Conservation (phyloP, 2,113 vertebrate species). For the Pheucticus melanocephalus region DNA sequence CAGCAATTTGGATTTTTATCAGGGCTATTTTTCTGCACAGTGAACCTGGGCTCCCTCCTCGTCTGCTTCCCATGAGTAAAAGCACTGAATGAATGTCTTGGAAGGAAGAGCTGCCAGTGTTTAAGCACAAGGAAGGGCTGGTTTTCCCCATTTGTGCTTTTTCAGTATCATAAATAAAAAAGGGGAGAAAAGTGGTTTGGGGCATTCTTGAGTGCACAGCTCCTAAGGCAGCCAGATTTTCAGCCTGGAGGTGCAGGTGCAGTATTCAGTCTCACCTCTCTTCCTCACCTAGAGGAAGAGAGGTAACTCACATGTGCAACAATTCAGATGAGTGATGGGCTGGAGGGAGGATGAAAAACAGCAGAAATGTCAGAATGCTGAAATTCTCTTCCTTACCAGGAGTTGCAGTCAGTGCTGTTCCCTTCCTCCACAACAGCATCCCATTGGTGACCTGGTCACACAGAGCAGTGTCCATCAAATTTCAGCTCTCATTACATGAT, state of each 20-base stretch:
- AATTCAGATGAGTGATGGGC: fast-evolving
- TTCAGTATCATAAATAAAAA: not conserved
- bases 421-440: not conserved
- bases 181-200: fast-evolving
- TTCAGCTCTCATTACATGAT: not conserved
- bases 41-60: not conserved
- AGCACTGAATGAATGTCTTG: fast-evolving
- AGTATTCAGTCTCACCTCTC: fast-evolving
- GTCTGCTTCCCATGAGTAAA: not conserved
- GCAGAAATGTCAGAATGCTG: not conserved
- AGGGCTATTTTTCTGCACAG: not conserved
- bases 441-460: not conserved
- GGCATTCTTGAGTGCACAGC: not conserved
- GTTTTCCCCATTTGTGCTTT: not conserved
- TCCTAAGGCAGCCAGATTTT: not conserved
- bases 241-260: not conserved
- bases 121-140: fast-evolving
- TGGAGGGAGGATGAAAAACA: not conserved
- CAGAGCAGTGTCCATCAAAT: not conserved
- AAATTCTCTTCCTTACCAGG: not conserved
- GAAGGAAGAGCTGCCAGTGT: not conserved
- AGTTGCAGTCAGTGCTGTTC: not conserved
- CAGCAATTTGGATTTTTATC: not conserved
- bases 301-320: not conserved
- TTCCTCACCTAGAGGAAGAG: not conserved